Percentiles rank a stretch among this genome's conserved stretches.
Conservation (phyloP, 2,888 invertebrate genomes). For the Lithosia quadra region DNA sequence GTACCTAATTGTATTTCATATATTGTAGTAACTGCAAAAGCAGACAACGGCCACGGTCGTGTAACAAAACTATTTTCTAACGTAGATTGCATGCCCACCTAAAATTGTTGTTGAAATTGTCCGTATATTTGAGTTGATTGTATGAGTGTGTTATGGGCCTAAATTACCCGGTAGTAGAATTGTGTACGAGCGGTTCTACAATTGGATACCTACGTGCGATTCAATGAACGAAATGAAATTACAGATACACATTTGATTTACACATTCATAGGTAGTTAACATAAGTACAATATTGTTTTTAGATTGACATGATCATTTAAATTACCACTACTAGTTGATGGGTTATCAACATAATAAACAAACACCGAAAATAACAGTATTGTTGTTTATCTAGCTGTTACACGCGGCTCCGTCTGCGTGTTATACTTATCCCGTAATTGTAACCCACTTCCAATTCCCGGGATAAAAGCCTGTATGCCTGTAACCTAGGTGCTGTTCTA, state of each 20-base stretch:
- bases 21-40: neutral
- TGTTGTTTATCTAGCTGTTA: too few relatives aligned
- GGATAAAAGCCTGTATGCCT: too few relatives aligned
- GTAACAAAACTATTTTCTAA: constrained; percentile 16
- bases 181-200: constrained; percentile 12
- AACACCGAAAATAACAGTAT: too few relatives aligned
- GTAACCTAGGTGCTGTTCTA: too few relatives aligned
- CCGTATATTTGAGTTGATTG: constrained; percentile 22
- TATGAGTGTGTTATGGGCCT: constrained; percentile 16
- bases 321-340: too few relatives aligned
- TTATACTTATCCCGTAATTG: too few relatives aligned
- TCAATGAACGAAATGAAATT: constrained; percentile 17
- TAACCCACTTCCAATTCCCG: too few relatives aligned
- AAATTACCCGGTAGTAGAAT: constrained; percentile 17
- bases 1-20: neutral
- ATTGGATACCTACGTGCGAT: neutral
- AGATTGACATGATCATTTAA: too few relatives aligned
- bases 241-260: neutral
- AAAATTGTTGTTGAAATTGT: constrained; percentile 25
- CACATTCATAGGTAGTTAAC: neutral
- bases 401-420: too few relatives aligned
- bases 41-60: neutral
- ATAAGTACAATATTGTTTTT: neutral
- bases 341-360: too few relatives aligned
- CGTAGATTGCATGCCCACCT: constrained; percentile 16